Percentiles rank a stretch among this genome's conserved stretches.
Conservation (phyloP, 1,140 invertebrate genomes). For the Vanessa atalanta region DNA sequence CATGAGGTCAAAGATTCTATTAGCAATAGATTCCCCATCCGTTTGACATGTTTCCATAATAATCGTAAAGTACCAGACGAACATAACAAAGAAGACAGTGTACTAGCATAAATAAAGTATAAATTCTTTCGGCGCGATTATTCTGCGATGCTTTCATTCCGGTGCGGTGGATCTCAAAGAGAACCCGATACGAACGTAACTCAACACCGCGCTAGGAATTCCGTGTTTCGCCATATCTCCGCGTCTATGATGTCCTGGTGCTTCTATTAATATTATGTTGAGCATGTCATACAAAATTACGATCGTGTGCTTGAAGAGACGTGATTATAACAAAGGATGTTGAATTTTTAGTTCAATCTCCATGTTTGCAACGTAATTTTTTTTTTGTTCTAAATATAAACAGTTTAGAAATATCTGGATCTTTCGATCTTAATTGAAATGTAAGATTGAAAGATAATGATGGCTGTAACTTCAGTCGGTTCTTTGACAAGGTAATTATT, state of each 20-base stretch:
- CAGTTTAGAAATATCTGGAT: neutral
- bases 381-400: neutral
- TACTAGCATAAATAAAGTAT: conserved; percentile 66
- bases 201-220: conserved; percentile 68
- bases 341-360: neutral
- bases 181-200: conserved; percentile 68
- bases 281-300: conserved; percentile 54
- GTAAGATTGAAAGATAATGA: neutral
- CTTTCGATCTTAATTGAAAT: neutral
- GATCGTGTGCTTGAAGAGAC: conserved; percentile 41
- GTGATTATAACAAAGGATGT: conserved; percentile 22
- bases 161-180: conserved; percentile 71
- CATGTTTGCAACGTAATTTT: neutral
- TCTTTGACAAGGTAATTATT: conserved; percentile 25
- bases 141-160: conserved; percentile 63
- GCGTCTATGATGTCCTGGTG: conserved; percentile 58
- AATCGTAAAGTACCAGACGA: conserved; percentile 64
- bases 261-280: conserved; percentile 63
- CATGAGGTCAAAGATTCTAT: conserved; percentile 45
- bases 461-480: neutral
- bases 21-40: conserved; percentile 42
- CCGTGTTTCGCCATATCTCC: conserved; percentile 62
- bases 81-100: conserved; percentile 58
- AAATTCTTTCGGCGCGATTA: conserved; percentile 58
- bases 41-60: conserved; percentile 55